phyloP scores from a whole-genome alignment of 2,888 invertebrate genomes.

The Rotaria sp. region DNA sequence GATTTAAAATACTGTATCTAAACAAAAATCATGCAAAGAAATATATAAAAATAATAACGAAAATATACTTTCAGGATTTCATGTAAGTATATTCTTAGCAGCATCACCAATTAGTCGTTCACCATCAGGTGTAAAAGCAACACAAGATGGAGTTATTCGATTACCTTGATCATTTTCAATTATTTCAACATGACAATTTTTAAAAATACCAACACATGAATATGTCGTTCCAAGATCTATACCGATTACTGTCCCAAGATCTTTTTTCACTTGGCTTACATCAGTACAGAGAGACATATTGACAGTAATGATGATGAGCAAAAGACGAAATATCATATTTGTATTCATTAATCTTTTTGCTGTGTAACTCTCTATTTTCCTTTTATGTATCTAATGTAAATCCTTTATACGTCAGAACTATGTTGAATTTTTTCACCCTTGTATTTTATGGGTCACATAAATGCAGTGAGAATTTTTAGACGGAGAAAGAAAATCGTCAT shows the following conservation, averaged over 20 bases:
- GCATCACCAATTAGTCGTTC: slow-evolving; percentile 58
- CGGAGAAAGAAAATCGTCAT: no score
- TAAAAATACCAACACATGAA: slow-evolving; percentile 53
- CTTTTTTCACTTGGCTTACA: background rate
- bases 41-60: slow-evolving; percentile 57
- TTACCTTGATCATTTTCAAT: slow-evolving; percentile 63
- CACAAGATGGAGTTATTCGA: slow-evolving; percentile 68
- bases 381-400: no score
- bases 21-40: background rate
- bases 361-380: no score
- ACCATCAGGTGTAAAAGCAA: slow-evolving; percentile 63
- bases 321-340: no score
- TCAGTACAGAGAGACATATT: no score
- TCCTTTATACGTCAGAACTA: no score
- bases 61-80: slow-evolving; percentile 80
- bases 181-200: slow-evolving; percentile 59
- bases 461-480: no score
- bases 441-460: no score
- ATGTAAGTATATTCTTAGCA: slow-evolving; percentile 58
- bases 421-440: no score
- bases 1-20: slow-evolving; percentile 58
- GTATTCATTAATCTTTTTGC: no score
- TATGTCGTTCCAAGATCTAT: slow-evolving; percentile 75
- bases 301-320: no score
- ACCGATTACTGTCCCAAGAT: slow-evolving; percentile 63